Evolutionary conservation across 2,797 vertebrate genomes (phyloP).

Genomic region (Kryptolebias ocellatus): DNA sequence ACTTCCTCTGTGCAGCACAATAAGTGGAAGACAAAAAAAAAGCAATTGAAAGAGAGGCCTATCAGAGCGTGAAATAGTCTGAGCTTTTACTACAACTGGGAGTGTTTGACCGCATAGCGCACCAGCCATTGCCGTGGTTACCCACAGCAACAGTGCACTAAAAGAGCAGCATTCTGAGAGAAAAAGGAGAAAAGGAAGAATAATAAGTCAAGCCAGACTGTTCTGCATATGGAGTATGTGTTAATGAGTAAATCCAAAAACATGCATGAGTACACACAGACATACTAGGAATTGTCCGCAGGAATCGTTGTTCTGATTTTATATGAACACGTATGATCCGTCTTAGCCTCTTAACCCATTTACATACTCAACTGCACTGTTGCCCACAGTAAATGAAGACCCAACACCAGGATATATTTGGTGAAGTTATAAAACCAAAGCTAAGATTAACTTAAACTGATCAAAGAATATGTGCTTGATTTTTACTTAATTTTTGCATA

Average conservation of each 20-base stretch:
- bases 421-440: not conserved
- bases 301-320: conserved; percentile 3
- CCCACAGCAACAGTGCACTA: conserved; percentile 65
- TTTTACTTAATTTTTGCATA: not conserved
- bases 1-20: conserved; percentile 41
- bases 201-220: conserved; percentile 22
- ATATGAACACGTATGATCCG: conserved; percentile 1
- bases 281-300: not conserved
- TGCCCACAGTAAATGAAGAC: not conserved
- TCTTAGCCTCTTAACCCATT: not conserved
- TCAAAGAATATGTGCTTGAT: too few species aligned
- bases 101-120: conserved; percentile 66
- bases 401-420: not conserved
- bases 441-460: not conserved
- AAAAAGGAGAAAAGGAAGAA: not conserved
- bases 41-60: conserved; percentile 44
- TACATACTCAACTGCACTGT: not conserved
- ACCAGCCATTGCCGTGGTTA: conserved; percentile 62
- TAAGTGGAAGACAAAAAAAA: conserved; percentile 33
- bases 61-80: conserved; percentile 68
- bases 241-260: conserved; percentile 44
- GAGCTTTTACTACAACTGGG: conserved; percentile 75
- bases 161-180: conserved; percentile 45
- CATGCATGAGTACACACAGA: conserved; percentile 25
- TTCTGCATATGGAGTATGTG: conserved; percentile 55